Evolutionary conservation across 2,888 invertebrate species (phyloP), one percentile per base, ranked within the genome.

Genomic region (Shargacucullia verbasci): DNA sequence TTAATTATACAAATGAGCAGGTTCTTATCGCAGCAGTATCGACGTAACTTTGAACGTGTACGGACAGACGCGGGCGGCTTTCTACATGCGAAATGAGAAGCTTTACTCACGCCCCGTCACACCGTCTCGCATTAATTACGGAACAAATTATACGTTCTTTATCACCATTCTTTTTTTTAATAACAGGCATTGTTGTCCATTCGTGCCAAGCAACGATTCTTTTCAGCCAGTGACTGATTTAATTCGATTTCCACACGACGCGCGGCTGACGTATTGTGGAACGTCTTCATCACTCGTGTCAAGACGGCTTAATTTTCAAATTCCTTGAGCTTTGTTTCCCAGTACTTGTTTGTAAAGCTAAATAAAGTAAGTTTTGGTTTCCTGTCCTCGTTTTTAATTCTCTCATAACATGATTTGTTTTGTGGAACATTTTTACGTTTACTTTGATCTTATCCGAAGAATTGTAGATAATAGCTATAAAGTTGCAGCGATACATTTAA

Each of bases 161-260:
- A 92, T 91, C 89, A 88, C 88, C 86, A 81, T 83, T 84, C 86
- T 85, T 88, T 88, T 86, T 88, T 91, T 88, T 92, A 92, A 92
- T 92, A 91, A 91, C 91, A 92, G 87, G 85, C 89, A 89, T 88
- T 90, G 91, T 91, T 90, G 85, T 88, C 80, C 88, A 86, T 92
- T 92, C 92, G 91, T 93, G 92, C 84, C 78, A 91, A 90, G 90
- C 75, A 89, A 83, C 91, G 88, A 92, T 92, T 92, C 86, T 89
- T 84, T 91, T 89, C 89, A 90, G 87, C 86, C 90, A 83, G 85
- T 87, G 89, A 85, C 83, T 91, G 91, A 88, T 91, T 91, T 92
- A 92, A 92, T 91, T 90, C 89, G 87, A 85, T 86, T 85, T 82
- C 83, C 83, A 78, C 90, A 88, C 85, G 90, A 86, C 78, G 78